These are phyloP conservation scores for Loripinus fragilis DNA, from an alignment of 2,888 invertebrate species.

Conservation along the genomic window DNA sequence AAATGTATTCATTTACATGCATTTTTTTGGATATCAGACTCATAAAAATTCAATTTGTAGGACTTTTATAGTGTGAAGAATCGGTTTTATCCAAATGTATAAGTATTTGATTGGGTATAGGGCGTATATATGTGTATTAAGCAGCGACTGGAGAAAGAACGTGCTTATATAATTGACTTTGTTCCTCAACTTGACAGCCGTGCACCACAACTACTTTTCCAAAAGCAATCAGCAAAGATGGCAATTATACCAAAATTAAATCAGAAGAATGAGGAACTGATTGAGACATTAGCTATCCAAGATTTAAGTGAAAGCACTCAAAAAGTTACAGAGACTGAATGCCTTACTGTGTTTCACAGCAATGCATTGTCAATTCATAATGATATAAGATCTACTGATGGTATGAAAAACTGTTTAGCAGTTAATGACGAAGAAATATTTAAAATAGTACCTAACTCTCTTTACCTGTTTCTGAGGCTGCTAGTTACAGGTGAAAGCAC, in stretches of 20 bases:
- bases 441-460: not conserved
- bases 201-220: constrained; percentile 11
- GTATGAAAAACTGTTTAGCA: too few species aligned
- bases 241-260: constrained; percentile 8
- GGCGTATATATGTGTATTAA: too few species aligned
- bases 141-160: constrained; percentile 18
- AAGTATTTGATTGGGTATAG: too few species aligned
- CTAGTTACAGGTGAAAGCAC: too few species aligned
- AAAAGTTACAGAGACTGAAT: constrained; percentile 4
- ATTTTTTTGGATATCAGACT: too few species aligned
- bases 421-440: too few species aligned
- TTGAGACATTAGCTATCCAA: constrained; percentile 11
- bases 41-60: too few species aligned
- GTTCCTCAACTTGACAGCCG: constrained; percentile 14
- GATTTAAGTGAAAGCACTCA: not conserved
- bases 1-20: too few species aligned
- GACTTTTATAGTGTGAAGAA: too few species aligned
- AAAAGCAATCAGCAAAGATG: not conserved
- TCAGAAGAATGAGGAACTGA: not conserved
- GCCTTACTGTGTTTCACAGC: not conserved
- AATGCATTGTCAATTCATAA: constrained; percentile 9
- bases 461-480: too few species aligned
- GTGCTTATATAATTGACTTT: not conserved
- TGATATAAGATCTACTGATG: constrained; percentile 6
- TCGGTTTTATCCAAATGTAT: too few species aligned